Conservation (phyloP, 64 coral and sea anemone genomes). For the Porites lutea region DNA sequence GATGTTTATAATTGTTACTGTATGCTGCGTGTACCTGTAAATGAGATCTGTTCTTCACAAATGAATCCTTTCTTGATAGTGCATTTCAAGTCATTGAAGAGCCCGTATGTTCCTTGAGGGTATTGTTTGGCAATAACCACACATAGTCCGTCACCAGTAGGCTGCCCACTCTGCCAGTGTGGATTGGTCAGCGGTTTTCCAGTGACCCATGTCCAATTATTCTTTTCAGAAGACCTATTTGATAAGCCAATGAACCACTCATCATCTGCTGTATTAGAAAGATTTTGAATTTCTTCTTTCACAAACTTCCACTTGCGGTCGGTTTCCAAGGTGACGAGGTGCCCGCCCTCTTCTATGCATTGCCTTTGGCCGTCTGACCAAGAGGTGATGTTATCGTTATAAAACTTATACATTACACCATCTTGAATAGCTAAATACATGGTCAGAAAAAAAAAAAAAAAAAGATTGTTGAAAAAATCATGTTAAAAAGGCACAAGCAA, state of each 20-base stretch:
- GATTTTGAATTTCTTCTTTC: conserved; percentile 49
- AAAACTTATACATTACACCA: conserved; percentile 13
- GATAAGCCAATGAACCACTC: conserved; percentile 61
- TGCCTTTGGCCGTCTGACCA: conserved; percentile 16
- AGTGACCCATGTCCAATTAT: conserved; percentile 55
- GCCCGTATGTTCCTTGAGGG: neutral
- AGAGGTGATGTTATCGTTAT: neutral
- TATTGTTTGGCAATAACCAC: conserved; percentile 47
- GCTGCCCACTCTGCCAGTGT: conserved; percentile 39
- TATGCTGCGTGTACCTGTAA: neutral
- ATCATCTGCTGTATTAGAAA: conserved; percentile 15
- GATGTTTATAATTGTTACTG: neutral
- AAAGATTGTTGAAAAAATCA: neutral
- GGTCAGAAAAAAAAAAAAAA: too few species aligned
- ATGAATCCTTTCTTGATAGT: conserved; percentile 43
- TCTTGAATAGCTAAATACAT: conserved; percentile 12
- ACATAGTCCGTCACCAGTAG: conserved; percentile 55
- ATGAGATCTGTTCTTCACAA: conserved; percentile 16
- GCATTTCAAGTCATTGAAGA: conserved; percentile 56
- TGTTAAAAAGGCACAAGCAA: too few species aligned
- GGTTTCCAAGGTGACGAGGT: conserved; percentile 55
- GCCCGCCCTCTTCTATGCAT: conserved; percentile 15
- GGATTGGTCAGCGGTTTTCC: conserved; percentile 25
- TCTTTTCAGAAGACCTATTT: neutral
- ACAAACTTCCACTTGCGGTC: conserved; percentile 60